phyloP scores from a whole-genome alignment of 2,888 invertebrate genomes.

The Meteorus cinctellus region DNA sequence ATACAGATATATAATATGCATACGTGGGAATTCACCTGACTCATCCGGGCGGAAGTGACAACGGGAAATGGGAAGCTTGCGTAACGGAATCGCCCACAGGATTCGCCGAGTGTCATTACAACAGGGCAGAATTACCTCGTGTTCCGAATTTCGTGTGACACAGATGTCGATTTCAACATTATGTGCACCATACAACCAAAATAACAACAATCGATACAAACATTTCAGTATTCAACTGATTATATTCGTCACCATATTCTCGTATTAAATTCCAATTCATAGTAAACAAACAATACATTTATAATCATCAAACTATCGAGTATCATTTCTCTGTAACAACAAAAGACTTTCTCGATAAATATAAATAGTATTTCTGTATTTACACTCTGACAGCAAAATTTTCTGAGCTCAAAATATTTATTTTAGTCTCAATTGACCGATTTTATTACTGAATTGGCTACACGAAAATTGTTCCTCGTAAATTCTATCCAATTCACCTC shows the following conservation, averaged over 20 bases:
- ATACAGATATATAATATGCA: background rate
- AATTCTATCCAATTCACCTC: too few relatives aligned
- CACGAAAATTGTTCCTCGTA: too few relatives aligned
- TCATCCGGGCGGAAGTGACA: conserved; percentile 60
- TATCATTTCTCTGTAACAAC: too few relatives aligned
- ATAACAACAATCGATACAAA: conserved; percentile 1
- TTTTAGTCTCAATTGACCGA: too few relatives aligned
- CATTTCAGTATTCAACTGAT: background rate
- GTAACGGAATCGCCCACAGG: conserved; percentile 51
- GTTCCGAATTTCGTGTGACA: conserved; percentile 35
- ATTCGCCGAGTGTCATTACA: conserved; percentile 41
- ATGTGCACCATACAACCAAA: background rate
- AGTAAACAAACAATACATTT: too few relatives aligned
- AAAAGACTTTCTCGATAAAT: too few relatives aligned
- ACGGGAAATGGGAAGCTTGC: conserved; percentile 54
- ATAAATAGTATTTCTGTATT: too few relatives aligned
- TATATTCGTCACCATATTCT: background rate
- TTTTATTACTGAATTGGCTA: too few relatives aligned
- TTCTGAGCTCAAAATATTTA: too few relatives aligned
- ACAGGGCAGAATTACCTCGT: conserved; percentile 39
- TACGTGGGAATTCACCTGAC: conserved; percentile 56
- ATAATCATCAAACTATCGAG: too few relatives aligned
- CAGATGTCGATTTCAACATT: conserved; percentile 35
- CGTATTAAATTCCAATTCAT: too few relatives aligned
- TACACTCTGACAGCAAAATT: too few relatives aligned